Percentiles rank a stretch among this genome's conserved stretches.
These are phyloP conservation scores for Meteorus sp. DNA, from an alignment of 1,140 invertebrate genomes.

Conservation along the genomic window DNA sequence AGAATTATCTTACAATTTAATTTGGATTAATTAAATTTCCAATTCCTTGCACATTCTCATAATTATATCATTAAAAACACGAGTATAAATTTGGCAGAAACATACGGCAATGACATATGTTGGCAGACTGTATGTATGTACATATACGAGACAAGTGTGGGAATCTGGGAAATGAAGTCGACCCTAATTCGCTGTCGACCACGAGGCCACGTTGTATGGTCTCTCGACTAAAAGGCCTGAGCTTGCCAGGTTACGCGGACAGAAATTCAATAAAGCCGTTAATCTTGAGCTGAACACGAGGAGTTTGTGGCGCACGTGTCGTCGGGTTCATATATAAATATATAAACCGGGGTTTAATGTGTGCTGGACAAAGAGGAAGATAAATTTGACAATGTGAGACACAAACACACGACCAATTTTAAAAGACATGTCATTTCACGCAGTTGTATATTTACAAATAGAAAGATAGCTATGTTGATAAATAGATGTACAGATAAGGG, in stretches of 20 bases:
- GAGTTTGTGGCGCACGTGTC: constrained; percentile 2
- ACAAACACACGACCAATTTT: constrained; percentile 1
- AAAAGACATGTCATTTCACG: neutral
- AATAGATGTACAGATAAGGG: too few species aligned
- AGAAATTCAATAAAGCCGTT: constrained; percentile 43
- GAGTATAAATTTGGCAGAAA: neutral
- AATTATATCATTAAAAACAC: too few species aligned
- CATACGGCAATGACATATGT: neutral
- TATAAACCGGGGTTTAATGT: neutral
- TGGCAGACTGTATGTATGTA: neutral
- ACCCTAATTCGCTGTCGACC: constrained; percentile 28
- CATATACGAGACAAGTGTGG: neutral
- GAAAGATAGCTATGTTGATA: too few species aligned
- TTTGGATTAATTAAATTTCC: too few species aligned
- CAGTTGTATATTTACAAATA: too few species aligned
- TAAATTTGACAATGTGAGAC: constrained; percentile 10
- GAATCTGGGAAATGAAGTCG: constrained; percentile 33
- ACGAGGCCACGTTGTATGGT: constrained; percentile 2
- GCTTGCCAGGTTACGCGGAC: constrained; percentile 32
- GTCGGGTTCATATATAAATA: neutral
- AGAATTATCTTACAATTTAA: too few species aligned
- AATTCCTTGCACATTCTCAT: too few species aligned
- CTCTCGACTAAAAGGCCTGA: constrained; percentile 34
- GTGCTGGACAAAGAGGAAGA: constrained; percentile 7
- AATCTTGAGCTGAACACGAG: constrained; percentile 32